Base-by-base conservation (phyloP, 2,113 vertebrate species). In the Dasyornis broadbenti region DNA sequence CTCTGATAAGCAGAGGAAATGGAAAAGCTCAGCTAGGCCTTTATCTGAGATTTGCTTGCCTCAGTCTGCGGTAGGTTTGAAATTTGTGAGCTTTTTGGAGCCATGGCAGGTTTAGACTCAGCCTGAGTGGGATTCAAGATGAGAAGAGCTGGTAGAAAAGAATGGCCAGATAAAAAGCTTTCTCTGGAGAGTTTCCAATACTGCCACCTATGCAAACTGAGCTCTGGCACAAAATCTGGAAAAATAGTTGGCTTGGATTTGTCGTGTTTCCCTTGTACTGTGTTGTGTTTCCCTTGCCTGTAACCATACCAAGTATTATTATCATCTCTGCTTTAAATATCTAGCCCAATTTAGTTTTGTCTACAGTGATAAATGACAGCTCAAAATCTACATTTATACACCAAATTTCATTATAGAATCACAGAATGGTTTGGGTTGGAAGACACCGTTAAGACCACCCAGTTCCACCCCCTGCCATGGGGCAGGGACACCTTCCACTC, bases 171-270 rank as follows among this genome's bases (percentile, higher is more conserved):
- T 76, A 94, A 76, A 95, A 92, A 85, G 69, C 73, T 94, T 94
- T 92, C 53, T 91, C 81, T 95, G 94, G 89, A 87, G 69, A 26
- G 37, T 23, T 84, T 95, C 93, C 95, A 94, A 19, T 61, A 60
- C 37, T 92, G 81, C 91, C 95, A 97, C 95, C 94, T 87, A 96
- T 94, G 49, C 93, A 96, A 91, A 97, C 69, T 75, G 33, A 91
- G 40, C 65, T 92, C 92, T 94, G 91, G 93, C 91, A 91, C 61
- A 68, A 91, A 94, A 87, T 49, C 56, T 79, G 77, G 73, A 89
- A 94, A 92, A 96, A 87, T 2, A 65, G 28, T 78, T 94, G 91
- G 60, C 72, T 89, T 63, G 47, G 52, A 52, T 90, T 89, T 92
- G 52, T 83, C 3, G 0, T 33, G n/a, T 86, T 93, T 91, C 86